Conservation (phyloP, 2,888 invertebrate species). For the Dione vanillae region DNA sequence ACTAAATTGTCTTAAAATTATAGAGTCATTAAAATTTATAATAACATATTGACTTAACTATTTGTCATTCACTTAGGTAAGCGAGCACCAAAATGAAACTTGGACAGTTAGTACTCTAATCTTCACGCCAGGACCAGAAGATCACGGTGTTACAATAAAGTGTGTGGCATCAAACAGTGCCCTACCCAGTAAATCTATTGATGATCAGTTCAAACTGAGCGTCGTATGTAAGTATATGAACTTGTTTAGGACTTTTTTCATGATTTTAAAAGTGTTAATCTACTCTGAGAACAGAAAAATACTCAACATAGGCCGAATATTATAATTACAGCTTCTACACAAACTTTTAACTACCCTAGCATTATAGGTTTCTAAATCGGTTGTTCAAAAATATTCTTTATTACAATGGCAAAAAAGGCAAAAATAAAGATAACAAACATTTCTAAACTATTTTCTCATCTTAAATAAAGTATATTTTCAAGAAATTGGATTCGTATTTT, state of each 20-base stretch:
- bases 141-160: conserved; percentile 91
- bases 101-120: conserved; percentile 89
- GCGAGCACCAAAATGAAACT: conserved; percentile 87
- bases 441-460: conserved; percentile 19
- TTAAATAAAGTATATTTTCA: conserved; percentile 22
- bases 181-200: conserved; percentile 88
- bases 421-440: conserved; percentile 10
- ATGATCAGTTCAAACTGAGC: conserved; percentile 91
- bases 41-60: no score
- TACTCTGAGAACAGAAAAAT: no score
- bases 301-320: not conserved
- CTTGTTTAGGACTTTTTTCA: no score
- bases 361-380: not conserved
- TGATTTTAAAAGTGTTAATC: no score
- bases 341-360: not conserved
- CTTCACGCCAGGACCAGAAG: conserved; percentile 91
- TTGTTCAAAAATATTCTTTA: not conserved
- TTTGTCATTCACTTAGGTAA: conserved; percentile 70
- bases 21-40: no score
- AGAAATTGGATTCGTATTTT: conserved; percentile 29
- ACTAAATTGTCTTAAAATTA: no score
- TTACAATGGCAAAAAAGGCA: not conserved
- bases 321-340: conserved; percentile 5
- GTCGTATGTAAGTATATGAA: conserved; percentile 94
- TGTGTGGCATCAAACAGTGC: conserved; percentile 93